Evolutionary conservation across 2,113 vertebrate species (phyloP), one percentile per base, ranked within the genome.

Genomic region (Corythornis vintsioides): DNA sequence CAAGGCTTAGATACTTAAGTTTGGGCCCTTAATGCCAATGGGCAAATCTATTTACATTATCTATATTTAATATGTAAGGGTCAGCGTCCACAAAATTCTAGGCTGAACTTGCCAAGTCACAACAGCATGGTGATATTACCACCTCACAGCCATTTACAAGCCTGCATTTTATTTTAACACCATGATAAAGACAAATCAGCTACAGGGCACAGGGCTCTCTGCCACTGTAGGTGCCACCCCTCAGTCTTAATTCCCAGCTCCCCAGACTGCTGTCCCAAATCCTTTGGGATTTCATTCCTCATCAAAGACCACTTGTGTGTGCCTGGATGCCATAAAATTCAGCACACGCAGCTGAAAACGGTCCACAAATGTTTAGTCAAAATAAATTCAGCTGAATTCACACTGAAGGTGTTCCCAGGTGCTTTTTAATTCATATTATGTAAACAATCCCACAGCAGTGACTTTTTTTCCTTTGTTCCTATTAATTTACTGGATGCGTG

Each of bases 391-490:
- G 35, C 21, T 90, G 38, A 90, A 93, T 87, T 71, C 52, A 33
- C 74, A 35, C 29, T 89, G 56, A 96, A 96, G 42, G 47, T 83
- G 65, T 91, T 95, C 87, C 75, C 84, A 89, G 64, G 74, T 2
- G 0, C 60, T 92, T 82, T 56, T 84, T 35, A 73, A 91, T 77
- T 95, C 43, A 20, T 56, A 59, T 66, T 93, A 91, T 45, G 60
- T 87, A 94, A 95, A 85, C 81, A 92, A 84, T 80, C 64, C 57
- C 76, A 81, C 76, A 81, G 31, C 72, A 94, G 67, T 2, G 45
- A 83, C 88, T 95, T 96, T 95, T 96, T 94, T 96, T 93, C 95
- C 89, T 97, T 97, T 97, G 96, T 93, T 88, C 74, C 56, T 90
- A 40, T 69, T 82, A 95, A 95, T 82, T 89, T 56, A 47, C 92